Conservation (phyloP, 2,113 vertebrate genomes). For the Podilymbus podiceps region DNA sequence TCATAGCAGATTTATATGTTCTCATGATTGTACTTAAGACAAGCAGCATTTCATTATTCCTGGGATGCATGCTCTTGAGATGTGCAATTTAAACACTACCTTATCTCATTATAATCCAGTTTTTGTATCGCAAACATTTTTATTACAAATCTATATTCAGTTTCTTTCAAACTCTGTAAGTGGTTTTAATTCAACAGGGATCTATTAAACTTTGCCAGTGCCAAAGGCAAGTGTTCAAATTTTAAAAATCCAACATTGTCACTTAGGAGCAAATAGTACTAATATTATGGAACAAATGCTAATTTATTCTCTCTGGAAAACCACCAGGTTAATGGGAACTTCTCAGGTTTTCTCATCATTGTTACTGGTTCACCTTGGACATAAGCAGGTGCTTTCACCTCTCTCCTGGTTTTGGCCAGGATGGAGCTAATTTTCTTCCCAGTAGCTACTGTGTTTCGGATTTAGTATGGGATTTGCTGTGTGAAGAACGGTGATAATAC, state of each 20-base stretch:
- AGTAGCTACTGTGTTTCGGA: no score
- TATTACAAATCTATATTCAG: not conserved
- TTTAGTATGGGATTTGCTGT: no score
- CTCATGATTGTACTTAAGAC: not conserved
- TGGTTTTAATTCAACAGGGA: not conserved
- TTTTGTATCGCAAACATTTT: not conserved
- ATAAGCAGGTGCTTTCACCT: not conserved
- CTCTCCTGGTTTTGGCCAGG: not conserved
- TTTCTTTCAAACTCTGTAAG: not conserved
- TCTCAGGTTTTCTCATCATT: not conserved
- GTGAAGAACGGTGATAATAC: no score
- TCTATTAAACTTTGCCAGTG: not conserved
- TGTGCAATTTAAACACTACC: not conserved
- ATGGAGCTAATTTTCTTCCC: no score
- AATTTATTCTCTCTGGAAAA: not conserved
- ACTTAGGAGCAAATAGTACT: not conserved
- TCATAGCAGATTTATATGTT: not conserved
- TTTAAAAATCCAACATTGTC: not conserved
- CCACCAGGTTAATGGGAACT: not conserved
- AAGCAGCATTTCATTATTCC: not conserved
- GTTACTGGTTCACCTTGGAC: not conserved
- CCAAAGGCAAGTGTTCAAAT: not conserved
- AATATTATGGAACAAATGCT: not conserved
- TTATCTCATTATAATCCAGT: not conserved
- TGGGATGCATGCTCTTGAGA: not conserved